Base-by-base conservation (phyloP, 2,888 invertebrate genomes). In the Pterostichus madidus region DNA sequence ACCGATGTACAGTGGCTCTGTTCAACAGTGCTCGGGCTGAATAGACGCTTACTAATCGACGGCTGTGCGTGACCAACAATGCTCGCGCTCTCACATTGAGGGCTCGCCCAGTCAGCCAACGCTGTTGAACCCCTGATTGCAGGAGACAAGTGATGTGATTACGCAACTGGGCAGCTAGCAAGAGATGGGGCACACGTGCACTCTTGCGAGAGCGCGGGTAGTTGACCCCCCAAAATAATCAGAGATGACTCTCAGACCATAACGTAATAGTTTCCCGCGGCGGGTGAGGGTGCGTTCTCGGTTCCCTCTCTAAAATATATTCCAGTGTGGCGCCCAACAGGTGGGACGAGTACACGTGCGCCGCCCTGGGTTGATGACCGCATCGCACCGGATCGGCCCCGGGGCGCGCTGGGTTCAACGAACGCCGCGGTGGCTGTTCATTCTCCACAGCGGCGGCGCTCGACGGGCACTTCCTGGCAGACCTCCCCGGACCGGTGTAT, bases 161-260 rank as follows among this genome's bases (percentile, higher is more conserved):
- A 15, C 35, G 11, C 53, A 71, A 61, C 46, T 71, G 71, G 17
- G n/a, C 44, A 15, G 52, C 71, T 73, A 71, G 59, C 44, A 10
- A n/a, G 71, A 46, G 44, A 81, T 81, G 75, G 73, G 73, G 59
- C 75, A 75, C 81, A 81, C 81, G 81, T 81, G 81, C 56, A 75
- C 80, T 68, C 35, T 75, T 53, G 73, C 44, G 39, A 79, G 68
- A 68, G 39, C 75, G 75, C 81, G 91, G 91, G 91, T 91, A 91
- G 91, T 91, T 91, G 91, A 91, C 91, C 91, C 91, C 90, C 90
- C 88, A 44, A 61, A n/a, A 56, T 75, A 49, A 75, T 75, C 56
- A 68, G 17, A 71, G 71, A 80, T 80, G 49, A 56, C 39, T 80
- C 53, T 68, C 44, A 53, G 32, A 44, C 39, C 46, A 46, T 77